Evolutionary conservation across 2,888 invertebrate species (phyloP).

Genomic region (Dendrolimus houi): DNA sequence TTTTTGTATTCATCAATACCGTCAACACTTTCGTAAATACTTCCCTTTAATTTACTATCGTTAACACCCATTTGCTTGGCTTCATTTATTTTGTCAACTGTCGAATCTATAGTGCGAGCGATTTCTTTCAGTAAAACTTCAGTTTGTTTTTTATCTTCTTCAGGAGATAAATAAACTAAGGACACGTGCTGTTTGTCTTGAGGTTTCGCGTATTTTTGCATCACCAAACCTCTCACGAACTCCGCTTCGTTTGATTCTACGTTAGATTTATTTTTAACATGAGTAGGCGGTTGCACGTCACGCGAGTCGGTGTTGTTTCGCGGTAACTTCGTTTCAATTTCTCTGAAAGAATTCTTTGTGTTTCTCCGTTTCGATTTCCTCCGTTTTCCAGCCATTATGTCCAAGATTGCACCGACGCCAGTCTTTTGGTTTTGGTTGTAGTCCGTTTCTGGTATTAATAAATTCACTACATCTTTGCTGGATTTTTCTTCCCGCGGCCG

Average conservation of each 20-base stretch:
- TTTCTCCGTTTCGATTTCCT: conserved; percentile 35
- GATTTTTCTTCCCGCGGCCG: conserved; percentile 40
- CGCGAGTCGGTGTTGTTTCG: conserved; percentile 37
- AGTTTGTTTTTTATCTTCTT: conserved; percentile 58
- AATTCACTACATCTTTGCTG: conserved; percentile 67
- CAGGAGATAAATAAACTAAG: conserved; percentile 53
- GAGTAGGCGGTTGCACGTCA: conserved; percentile 32
- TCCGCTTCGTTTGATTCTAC: conserved; percentile 45
- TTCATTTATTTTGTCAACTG: conserved; percentile 53
- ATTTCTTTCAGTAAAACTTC: conserved; percentile 63
- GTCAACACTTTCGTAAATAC: conserved; percentile 39
- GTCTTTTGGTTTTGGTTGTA: conserved; percentile 56
- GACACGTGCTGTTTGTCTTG: conserved; percentile 63
- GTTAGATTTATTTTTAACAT: conserved; percentile 50
- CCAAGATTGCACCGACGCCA: conserved; percentile 56
- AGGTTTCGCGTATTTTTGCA: conserved; percentile 61
- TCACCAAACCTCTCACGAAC: conserved; percentile 61
- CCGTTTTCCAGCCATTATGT: conserved; percentile 65
- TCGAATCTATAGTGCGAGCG: conserved; percentile 60
- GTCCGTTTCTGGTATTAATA: conserved; percentile 56
- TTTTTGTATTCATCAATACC: conserved; percentile 43
- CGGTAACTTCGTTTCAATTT: conserved; percentile 31
- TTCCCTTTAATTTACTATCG: conserved; percentile 39
- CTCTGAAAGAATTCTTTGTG: not conserved
- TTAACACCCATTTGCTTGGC: conserved; percentile 48